A percentile compares a stretch with the other conserved stretches of the same genome.
Conservation (phyloP, 2,888 invertebrate species). For the Drosophila quinaria region DNA sequence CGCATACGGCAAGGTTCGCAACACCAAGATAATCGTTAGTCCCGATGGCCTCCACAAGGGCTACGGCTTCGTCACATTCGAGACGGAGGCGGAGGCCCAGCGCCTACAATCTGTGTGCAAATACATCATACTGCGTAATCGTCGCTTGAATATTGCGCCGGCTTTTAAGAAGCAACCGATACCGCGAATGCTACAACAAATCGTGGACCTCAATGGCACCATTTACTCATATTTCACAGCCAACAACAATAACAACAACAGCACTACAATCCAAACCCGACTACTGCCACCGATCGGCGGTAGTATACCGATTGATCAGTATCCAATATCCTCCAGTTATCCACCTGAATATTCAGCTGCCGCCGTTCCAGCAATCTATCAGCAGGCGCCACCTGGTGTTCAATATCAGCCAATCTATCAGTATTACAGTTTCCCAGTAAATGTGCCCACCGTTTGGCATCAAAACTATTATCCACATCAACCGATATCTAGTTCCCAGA, state of each 20-base stretch:
- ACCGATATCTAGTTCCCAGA: neutral
- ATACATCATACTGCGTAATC: conserved; percentile 33
- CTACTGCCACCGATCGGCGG: neutral
- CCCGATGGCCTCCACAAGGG: conserved; percentile 95
- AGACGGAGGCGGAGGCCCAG: conserved; percentile 92
- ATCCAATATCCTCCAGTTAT: neutral
- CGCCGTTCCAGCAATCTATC: conserved; percentile 17
- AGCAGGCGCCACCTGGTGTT: conserved; percentile 9
- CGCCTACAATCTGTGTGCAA: conserved; percentile 88
- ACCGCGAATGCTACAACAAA: conserved; percentile 5
- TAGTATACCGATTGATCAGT: conserved; percentile 17
- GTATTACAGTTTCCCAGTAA: conserved; percentile 38
- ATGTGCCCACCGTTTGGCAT: conserved; percentile 20
- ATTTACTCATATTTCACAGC: conserved; percentile 16
- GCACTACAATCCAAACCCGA: neutral
- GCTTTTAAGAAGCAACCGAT: conserved; percentile 36
- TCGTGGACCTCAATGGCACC: conserved; percentile 21
- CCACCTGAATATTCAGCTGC: neutral
- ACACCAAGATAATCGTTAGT: conserved; percentile 96
- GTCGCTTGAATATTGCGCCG: conserved; percentile 39
- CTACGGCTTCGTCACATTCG: conserved; percentile 91
- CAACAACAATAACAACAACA: neutral
- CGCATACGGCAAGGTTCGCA: conserved; percentile 93
- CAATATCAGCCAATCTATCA: conserved; percentile 43
- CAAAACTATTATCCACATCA: conserved; percentile 21